Evolutionary conservation across 2,113 vertebrate genomes (phyloP).

Genomic region (Poeciliopsis turrubarensis): DNA sequence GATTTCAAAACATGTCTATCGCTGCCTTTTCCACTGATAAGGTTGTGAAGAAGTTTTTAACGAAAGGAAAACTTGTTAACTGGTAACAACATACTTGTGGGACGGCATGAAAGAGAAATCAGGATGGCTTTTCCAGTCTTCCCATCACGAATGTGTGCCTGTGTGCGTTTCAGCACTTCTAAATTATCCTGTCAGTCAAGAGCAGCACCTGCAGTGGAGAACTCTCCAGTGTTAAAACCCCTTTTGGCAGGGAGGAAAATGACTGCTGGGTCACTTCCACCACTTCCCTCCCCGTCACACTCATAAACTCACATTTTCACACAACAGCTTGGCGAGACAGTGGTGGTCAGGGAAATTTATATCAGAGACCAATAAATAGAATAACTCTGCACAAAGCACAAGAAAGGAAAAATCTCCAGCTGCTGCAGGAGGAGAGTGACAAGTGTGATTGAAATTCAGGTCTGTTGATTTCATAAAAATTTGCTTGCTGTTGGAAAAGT

Average conservation of each 20-base stretch:
- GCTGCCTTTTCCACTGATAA: neutral
- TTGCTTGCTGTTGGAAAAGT: slow-evolving; percentile 10
- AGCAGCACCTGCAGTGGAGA: slow-evolving; percentile 56
- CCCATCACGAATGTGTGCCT: neutral
- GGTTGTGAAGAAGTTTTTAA: neutral
- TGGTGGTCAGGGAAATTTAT: slow-evolving; percentile 34
- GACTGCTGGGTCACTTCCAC: slow-evolving; percentile 48
- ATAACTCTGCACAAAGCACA: slow-evolving; percentile 21
- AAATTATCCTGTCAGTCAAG: slow-evolving; percentile 71
- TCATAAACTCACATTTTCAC: slow-evolving; percentile 5
- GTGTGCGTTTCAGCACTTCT: slow-evolving; percentile 43
- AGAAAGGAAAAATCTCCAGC: slow-evolving; percentile 40
- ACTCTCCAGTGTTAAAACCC: slow-evolving; percentile 47
- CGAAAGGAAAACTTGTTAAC: no score
- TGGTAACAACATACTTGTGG: neutral
- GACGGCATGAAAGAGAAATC: slow-evolving; percentile 15
- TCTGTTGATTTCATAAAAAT: slow-evolving; percentile 53
- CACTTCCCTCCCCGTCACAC: slow-evolving; percentile 21
- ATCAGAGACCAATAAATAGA: slow-evolving; percentile 45
- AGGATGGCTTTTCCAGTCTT: slow-evolving; percentile 7
- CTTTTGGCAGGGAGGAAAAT: slow-evolving; percentile 49
- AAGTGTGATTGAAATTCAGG: slow-evolving; percentile 40
- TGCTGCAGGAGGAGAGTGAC: slow-evolving; percentile 9
- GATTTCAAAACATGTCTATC: neutral
- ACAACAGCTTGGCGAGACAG: slow-evolving; percentile 6